Evolutionary conservation across 2,888 invertebrate species (phyloP).

Genomic region (Biston betularia): DNA sequence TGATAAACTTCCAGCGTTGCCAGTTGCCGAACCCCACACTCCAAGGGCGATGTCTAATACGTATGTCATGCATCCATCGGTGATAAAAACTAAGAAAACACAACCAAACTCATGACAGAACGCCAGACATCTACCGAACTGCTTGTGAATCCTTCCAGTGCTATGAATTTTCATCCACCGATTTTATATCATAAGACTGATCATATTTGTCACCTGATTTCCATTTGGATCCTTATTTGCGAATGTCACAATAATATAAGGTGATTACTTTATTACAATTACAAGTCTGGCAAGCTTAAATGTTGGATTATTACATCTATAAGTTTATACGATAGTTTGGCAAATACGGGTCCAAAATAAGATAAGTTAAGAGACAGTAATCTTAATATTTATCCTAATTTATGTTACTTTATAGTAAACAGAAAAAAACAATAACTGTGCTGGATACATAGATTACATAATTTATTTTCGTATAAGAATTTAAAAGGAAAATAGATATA

Average conservation of each 20-base stretch:
- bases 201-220: constrained; percentile 44
- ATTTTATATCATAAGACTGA: constrained; percentile 75
- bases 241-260: constrained; percentile 30
- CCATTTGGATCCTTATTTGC: constrained; percentile 40
- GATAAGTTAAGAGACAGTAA: constrained; percentile 31
- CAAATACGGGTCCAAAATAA: constrained; percentile 38
- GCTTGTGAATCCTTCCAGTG: constrained; percentile 84
- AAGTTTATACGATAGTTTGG: constrained; percentile 34
- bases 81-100: constrained; percentile 75
- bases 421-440: constrained; percentile 16
- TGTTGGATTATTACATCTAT: constrained; percentile 25
- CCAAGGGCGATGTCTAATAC: constrained; percentile 90
- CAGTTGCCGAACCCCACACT: constrained; percentile 80
- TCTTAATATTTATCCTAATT: constrained; percentile 35
- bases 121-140: constrained; percentile 41
- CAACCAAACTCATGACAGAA: constrained; percentile 79
- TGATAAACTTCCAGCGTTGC: constrained; percentile 90
- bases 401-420: constrained; percentile 23
- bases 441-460: constrained; percentile 26
- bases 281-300: constrained; percentile 13
- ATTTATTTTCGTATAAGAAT: constrained; percentile 19
- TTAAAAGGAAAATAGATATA: not conserved
- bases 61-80: constrained; percentile 87
- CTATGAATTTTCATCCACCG: constrained; percentile 77
- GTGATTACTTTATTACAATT: constrained; percentile 17